Evolutionary conservation across 2,797 vertebrate species (phyloP).

Genomic region (Microctenopoma stevenorrisi): DNA sequence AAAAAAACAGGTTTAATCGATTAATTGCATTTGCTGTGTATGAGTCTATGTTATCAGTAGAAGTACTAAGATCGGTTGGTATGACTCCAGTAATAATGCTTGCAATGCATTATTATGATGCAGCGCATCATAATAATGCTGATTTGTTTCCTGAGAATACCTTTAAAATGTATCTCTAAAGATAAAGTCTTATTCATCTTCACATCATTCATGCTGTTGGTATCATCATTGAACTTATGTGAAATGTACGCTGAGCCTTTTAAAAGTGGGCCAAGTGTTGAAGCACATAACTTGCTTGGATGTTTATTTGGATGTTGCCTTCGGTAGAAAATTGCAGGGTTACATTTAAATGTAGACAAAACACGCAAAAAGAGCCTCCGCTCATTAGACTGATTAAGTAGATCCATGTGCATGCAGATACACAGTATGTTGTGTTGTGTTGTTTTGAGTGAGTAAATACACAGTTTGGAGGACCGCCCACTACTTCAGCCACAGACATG

Average conservation of each 20-base stretch:
- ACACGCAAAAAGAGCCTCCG: conserved; percentile 1
- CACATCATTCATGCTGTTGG: not conserved
- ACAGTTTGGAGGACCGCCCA: conserved; percentile 47
- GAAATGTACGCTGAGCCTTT: not conserved
- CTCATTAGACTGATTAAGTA: conserved; percentile 27
- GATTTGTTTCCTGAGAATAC: no score
- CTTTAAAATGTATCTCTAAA: no score
- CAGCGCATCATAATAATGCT: no score
- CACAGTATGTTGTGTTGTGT: conserved; percentile 54
- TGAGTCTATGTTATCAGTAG: no score
- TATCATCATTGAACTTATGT: not conserved
- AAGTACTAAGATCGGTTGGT: no score
- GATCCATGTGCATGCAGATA: conserved; percentile 34
- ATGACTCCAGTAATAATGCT: no score
- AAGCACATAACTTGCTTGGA: not conserved
- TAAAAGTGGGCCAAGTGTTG: not conserved
- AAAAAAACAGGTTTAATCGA: no score
- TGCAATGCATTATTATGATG: no score
- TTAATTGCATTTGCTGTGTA: no score
- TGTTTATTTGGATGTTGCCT: conserved; percentile 9
- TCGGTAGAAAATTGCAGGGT: not conserved
- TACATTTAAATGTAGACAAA: not conserved
- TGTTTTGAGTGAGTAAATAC: conserved; percentile 61
- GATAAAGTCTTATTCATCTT: not conserved
- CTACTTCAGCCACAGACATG: conserved; percentile 49